A percentile compares a stretch with the other conserved stretches of the same genome.
Evolutionary conservation across 2,797 vertebrate genomes (phyloP).

Genomic region (Poecilia picta): DNA sequence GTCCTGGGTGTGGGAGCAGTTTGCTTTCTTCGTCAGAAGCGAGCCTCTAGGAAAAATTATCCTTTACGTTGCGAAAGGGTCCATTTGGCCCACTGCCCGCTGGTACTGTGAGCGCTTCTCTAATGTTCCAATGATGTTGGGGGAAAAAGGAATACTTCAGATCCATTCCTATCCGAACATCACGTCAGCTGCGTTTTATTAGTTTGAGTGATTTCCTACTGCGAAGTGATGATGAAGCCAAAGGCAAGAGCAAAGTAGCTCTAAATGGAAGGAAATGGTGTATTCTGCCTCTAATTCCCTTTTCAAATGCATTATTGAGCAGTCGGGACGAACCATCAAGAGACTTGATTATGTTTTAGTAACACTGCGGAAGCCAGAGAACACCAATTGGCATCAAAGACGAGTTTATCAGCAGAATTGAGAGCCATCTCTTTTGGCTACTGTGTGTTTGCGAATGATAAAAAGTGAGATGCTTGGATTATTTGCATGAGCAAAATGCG

Average conservation of each 20-base stretch:
- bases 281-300: slow-evolving; percentile 34
- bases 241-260: slow-evolving; percentile 30
- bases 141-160: slow-evolving; percentile 42
- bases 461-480: slow-evolving; percentile 58
- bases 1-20: slow-evolving; percentile 43
- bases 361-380: slow-evolving; percentile 6
- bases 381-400: rapidly evolving
- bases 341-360: slow-evolving; percentile 32
- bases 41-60: slow-evolving; percentile 61
- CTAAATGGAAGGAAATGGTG: slow-evolving; percentile 41
- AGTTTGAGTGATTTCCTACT: slow-evolving; percentile 46
- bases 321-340: slow-evolving; percentile 31
- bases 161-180: slow-evolving; percentile 61
- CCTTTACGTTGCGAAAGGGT: slow-evolving; percentile 60
- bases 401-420: slow-evolving; percentile 9
- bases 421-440: slow-evolving; percentile 1
- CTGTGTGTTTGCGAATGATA: slow-evolving; percentile 56
- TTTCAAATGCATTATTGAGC: slow-evolving; percentile 44
- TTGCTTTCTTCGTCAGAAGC: slow-evolving; percentile 56
- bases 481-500: slow-evolving; percentile 65
- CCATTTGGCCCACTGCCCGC: slow-evolving; percentile 78
- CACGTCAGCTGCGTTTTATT: slow-evolving; percentile 70
- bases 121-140: slow-evolving; percentile 75
- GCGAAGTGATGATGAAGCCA: slow-evolving; percentile 54
- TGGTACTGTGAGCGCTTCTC: slow-evolving; percentile 58